Percentiles rank a stretch among this genome's conserved stretches.
Conservation (phyloP, 2,797 vertebrate genomes). For the Acanthurus lineatus region DNA sequence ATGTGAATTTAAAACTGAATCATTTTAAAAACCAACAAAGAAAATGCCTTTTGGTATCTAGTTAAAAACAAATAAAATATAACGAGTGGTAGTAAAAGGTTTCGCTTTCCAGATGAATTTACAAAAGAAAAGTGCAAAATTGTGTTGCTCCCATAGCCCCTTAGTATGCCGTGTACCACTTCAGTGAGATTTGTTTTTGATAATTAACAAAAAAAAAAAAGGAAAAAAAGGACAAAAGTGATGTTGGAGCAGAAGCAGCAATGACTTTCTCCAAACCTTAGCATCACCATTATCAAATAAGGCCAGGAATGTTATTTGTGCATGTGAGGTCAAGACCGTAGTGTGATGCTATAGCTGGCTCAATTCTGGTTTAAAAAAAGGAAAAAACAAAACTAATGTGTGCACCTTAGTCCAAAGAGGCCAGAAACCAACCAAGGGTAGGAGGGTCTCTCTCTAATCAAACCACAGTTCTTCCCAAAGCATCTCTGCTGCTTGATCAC, state of each 20-base stretch:
- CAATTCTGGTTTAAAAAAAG: constrained; percentile 21
- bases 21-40: constrained; percentile 62
- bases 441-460: constrained; percentile 62
- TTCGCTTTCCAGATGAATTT: constrained; percentile 62
- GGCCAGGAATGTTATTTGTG: constrained; percentile 79
- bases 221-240: constrained; percentile 50
- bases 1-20: constrained; percentile 75
- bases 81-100: constrained; percentile 63
- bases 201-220: constrained; percentile 40
- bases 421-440: constrained; percentile 75
- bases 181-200: constrained; percentile 69
- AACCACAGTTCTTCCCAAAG: constrained; percentile 60
- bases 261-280: constrained; percentile 37
- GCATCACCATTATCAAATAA: constrained; percentile 68
- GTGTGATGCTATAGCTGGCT: constrained; percentile 80
- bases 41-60: constrained; percentile 68
- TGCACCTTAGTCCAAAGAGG: constrained; percentile 75
- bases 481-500: constrained; percentile 55
- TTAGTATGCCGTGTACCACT: constrained; percentile 65
- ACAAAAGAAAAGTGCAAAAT: constrained; percentile 73
- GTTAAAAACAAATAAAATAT: constrained; percentile 81
- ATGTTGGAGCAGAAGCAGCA: constrained; percentile 62
- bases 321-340: constrained; percentile 79
- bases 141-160: constrained; percentile 75
- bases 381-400: constrained; percentile 43